Conservation (phyloP, 1,140 invertebrate species). For the Rhagoletis pomonella region DNA sequence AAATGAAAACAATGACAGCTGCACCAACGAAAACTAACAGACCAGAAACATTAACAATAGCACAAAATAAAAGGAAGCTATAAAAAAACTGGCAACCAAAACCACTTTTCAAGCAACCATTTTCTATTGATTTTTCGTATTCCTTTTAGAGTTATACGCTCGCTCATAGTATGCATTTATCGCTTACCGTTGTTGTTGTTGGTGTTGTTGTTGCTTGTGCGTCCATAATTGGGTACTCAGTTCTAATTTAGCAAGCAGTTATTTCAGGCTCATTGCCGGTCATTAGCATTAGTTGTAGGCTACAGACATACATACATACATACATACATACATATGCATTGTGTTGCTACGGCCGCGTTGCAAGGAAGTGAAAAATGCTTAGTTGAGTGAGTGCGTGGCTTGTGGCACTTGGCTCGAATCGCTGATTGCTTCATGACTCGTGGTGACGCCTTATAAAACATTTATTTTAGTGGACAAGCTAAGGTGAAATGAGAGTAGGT, state of each 20-base stretch:
- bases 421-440: conserved; percentile 11
- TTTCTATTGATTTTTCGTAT: neutral
- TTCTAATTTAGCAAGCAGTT: conserved; percentile 35
- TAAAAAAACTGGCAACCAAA: neutral
- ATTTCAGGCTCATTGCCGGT: conserved; percentile 40
- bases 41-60: conserved; percentile 14
- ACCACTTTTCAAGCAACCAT: neutral
- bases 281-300: neutral
- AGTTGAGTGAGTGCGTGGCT: neutral
- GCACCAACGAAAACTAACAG: neutral
- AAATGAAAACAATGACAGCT: conserved; percentile 36
- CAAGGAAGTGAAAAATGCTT: neutral
- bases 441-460: neutral
- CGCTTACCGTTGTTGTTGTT: neutral
- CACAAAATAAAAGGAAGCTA: neutral
- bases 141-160: neutral
- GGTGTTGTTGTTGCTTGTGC: neutral
- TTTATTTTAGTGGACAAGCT: neutral
- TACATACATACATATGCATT: neutral
- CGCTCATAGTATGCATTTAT: neutral
- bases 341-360: neutral
- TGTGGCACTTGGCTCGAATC: neutral
- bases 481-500: neutral
- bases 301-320: neutral
- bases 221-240: conserved; percentile 30